These are phyloP conservation scores for Nephrotoma flavescens DNA, from an alignment of 2,888 invertebrate species.

Conservation along the genomic window DNA sequence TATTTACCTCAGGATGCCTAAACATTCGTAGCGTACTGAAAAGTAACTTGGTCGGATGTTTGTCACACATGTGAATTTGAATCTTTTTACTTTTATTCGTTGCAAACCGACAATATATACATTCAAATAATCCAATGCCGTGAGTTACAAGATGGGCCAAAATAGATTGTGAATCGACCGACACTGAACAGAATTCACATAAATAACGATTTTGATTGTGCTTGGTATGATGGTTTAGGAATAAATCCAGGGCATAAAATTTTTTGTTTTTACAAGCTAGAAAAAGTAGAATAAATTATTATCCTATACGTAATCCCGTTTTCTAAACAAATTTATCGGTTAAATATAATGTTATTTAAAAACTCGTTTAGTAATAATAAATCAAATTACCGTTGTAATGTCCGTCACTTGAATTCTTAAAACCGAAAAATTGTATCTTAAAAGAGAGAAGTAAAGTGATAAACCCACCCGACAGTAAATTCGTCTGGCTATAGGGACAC, in stretches of 20 bases:
- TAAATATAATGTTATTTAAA: too few relatives aligned
- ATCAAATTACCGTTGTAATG: too few relatives aligned
- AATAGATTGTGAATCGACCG: constrained; percentile 4
- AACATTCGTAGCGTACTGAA: background rate
- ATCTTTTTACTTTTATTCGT: constrained; percentile 27
- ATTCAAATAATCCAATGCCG: constrained; percentile 33
- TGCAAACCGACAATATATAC: constrained; percentile 35
- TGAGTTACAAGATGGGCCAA: constrained; percentile 31
- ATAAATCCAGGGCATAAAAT: constrained; percentile 8
- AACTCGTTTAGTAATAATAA: too few relatives aligned
- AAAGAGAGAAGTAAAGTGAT: too few relatives aligned
- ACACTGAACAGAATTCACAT: constrained; percentile 9
- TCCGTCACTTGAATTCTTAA: too few relatives aligned
- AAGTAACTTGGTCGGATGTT: constrained; percentile 26
- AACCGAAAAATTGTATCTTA: too few relatives aligned
- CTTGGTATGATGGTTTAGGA: constrained; percentile 7
- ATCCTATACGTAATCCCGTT: too few relatives aligned
- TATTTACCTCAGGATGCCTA: background rate
- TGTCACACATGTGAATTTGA: constrained; percentile 33
- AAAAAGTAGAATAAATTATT: background rate
- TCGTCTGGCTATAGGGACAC: too few relatives aligned
- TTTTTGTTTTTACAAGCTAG: constrained; percentile 7
- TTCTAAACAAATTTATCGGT: too few relatives aligned
- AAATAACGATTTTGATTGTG: constrained; percentile 1
- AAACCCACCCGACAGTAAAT: too few relatives aligned